These are phyloP conservation scores for Neopelma chrysocephalum DNA, from an alignment of 2,797 vertebrate genomes.

Conservation along the genomic window DNA sequence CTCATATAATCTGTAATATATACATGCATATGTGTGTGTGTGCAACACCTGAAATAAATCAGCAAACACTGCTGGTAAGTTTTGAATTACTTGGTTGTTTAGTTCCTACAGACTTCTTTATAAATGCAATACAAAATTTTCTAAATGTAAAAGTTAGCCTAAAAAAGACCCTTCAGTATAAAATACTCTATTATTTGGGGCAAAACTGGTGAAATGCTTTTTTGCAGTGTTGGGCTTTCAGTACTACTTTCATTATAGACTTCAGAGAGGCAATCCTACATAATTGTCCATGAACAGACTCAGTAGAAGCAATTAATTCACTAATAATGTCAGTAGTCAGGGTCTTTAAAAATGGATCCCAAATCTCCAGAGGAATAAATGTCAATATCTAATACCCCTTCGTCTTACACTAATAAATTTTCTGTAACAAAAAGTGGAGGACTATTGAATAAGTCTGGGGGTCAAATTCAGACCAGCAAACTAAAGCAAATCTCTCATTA, in stretches of 20 bases:
- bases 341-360: not conserved
- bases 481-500: not conserved
- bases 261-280: not conserved
- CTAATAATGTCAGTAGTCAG: not conserved
- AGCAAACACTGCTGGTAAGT: not conserved
- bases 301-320: not conserved
- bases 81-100: not conserved
- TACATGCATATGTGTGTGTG: fast-evolving
- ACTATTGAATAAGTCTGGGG: not conserved
- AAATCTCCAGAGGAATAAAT: not conserved
- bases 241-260: not conserved
- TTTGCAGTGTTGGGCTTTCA: not conserved
- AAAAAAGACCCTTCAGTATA: not conserved
- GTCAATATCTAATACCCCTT: not conserved
- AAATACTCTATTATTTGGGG: not conserved
- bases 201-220: not conserved
- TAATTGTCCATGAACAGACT: not conserved
- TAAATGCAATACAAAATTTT: not conserved
- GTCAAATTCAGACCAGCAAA: not conserved
- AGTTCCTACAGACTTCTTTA: not conserved
- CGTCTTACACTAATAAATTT: not conserved
- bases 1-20: not conserved
- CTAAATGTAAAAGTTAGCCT: not conserved
- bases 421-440: not conserved
- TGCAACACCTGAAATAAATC: not conserved